These are phyloP conservation scores for Nyleta sp. DNA, from an alignment of 2,888 invertebrate species.

Conservation along the genomic window DNA sequence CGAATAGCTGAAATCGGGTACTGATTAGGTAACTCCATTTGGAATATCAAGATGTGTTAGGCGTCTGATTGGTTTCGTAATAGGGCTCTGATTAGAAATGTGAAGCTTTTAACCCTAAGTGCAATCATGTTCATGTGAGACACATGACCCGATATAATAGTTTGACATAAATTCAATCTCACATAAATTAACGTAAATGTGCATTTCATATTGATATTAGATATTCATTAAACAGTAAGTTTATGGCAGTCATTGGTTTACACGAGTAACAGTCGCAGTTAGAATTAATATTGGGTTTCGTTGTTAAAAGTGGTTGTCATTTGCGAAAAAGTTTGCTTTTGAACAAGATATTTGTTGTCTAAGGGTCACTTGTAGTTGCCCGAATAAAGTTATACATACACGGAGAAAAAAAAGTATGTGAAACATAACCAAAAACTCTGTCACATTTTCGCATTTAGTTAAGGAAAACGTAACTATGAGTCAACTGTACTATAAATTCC, in stretches of 20 bases:
- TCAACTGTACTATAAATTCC: no score
- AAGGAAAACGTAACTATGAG: no score
- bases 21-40: slow-evolving; percentile 19
- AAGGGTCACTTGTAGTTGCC: no score
- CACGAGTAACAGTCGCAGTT: no score
- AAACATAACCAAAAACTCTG: no score
- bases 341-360: no score
- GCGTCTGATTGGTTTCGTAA: slow-evolving; percentile 48
- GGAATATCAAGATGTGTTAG: slow-evolving; percentile 46
- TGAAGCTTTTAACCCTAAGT: slow-evolving; percentile 50
- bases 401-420: no score
- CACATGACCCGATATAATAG: slow-evolving; percentile 40
- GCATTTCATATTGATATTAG: slow-evolving; percentile 6
- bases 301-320: no score
- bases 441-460: no score
- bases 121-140: slow-evolving; percentile 44
- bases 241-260: background rate
- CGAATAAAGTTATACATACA: no score
- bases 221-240: background rate
- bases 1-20: slow-evolving; percentile 1
- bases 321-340: no score
- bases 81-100: slow-evolving; percentile 48
- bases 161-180: slow-evolving; percentile 36
- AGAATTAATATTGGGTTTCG: no score
- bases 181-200: slow-evolving; percentile 24